Base-by-base conservation (phyloP, 2,797 vertebrate species). In the Cyprinella venusta region DNA sequence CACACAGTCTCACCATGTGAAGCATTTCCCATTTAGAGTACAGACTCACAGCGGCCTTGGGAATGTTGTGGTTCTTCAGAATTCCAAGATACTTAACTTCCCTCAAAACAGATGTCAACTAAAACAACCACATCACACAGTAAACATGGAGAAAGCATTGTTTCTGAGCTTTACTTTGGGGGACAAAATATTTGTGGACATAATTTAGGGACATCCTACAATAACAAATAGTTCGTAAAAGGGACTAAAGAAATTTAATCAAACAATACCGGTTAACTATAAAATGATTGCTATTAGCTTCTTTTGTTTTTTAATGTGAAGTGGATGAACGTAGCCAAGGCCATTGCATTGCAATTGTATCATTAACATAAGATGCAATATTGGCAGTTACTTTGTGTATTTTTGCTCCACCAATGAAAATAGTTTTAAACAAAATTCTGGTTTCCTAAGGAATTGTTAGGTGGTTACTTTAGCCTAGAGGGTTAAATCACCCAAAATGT, bases 81-180 rank as follows among this genome's bases (percentile, higher is more conserved):
- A 95, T 90, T 68, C 91, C 86, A 76, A 95, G 91, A 89, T 95
- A 96, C 87, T 95, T 94, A 76, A 94, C 91, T 83, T 95, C 93
- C 76, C 92, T 88, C 5, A 95, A 91, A 87, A 96, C 70, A 9
- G 92, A 93, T 50, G 92, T 94, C 91, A 97, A 65, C 94, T 95
- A 82, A 81, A 67, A 82, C 18, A 24, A 24, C 86, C 56, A 74
- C 45, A 81, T 36, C 76, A 84, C n/a, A 69, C 18, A 33, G 68
- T 8, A 50, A 56, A 76, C 59, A 80, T 6, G 21, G 5, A 65
- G 45, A 15, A 85, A 38, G 40, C 8, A 67, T 18, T 42, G 76
- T 69, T 68, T 42, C 38, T n/a, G 21, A 69, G 12, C 38, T 40
- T 21, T 68, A 42, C 21, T 69, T 63, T 30, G 59, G 13, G 13